phyloP scores from a whole-genome alignment of 2,888 invertebrate species.

The Anoncus sp. region DNA sequence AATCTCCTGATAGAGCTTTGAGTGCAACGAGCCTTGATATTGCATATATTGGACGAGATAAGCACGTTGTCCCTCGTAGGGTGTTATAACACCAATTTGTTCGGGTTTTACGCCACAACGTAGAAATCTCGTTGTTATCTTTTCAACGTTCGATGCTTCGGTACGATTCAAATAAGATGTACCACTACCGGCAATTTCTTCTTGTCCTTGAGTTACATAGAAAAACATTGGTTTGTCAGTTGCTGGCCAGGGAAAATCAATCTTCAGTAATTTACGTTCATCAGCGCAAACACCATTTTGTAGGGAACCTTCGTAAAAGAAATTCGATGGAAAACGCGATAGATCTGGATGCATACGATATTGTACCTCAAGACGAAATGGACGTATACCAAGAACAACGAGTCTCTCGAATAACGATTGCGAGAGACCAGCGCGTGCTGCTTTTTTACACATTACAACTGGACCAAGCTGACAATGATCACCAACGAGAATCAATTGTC shows the following conservation, averaged over 20 bases:
- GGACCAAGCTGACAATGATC: constrained; percentile 99
- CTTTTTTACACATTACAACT: constrained; percentile 99
- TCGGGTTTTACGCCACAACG: constrained; percentile 98
- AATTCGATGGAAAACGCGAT: constrained; percentile 99
- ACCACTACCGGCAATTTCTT: constrained; percentile 99
- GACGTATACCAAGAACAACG: constrained; percentile 98
- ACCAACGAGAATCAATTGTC: constrained; percentile 98
- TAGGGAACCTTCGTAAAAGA: constrained; percentile 99
- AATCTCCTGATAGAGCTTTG: constrained; percentile 98
- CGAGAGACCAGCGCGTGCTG: constrained; percentile 97
- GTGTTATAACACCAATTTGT: constrained; percentile 99
- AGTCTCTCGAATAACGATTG: constrained; percentile 99
- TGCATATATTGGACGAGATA: constrained; percentile 99
- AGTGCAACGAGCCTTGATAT: constrained; percentile 98
- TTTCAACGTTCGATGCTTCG: constrained; percentile 99
- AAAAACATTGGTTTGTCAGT: constrained; percentile 99
- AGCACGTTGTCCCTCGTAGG: constrained; percentile 99
- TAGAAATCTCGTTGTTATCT: constrained; percentile 97
- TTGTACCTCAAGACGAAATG: constrained; percentile 98
- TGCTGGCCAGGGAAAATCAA: constrained; percentile 99
- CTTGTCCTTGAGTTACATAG: constrained; percentile 98
- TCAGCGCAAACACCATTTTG: constrained; percentile 99
- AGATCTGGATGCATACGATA: constrained; percentile 99
- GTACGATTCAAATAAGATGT: constrained; percentile 99
- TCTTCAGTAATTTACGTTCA: constrained; percentile 93